Evolutionary conservation across 2,113 vertebrate genomes (phyloP), one percentile per base, ranked within the genome.

Genomic region (Trichomycterus rosablanca): DNA sequence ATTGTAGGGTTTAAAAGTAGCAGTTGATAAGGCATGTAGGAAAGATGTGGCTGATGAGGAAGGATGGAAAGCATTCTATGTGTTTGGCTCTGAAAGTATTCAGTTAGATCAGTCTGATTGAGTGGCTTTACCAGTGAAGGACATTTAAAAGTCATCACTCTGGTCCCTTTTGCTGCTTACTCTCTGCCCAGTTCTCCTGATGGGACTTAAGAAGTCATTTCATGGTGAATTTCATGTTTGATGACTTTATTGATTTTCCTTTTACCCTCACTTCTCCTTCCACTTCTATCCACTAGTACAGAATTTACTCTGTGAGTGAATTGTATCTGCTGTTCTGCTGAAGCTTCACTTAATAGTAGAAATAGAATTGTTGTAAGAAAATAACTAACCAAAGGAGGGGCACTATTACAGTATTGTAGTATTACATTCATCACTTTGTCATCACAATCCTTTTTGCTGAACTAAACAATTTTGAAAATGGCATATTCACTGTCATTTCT

Each of bases 201-300:
- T 79, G 76, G 79, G 77, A 77, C 75, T 77, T 79, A 74, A 84
- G 71, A 80, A 84, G 80, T 78, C 74, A 83, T 84, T 85, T 86
- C 78, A 81, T 74, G 19, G 30, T 35, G 68, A 79, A 84, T 80
- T 86, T 83, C 78, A 82, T 84, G 79, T 85, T 84, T 85, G 81
- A 87, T 82, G 82, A 85, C 76, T 81, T 78, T 87, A 87, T 87
- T 82, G 84, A 87, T 86, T 84, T 85, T 81, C 54, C 60, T 74
- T 58, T 73, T 8, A 55, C 62, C 35, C 66, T 68, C 43, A 63
- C 39, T 45, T 63, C 70, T 57, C 37, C 59, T 73, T 66, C 49
- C n/a, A n/a, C n/a, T 5, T 69, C 56, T 59, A 61, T 34, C 53
- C 45, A 28, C 58, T 51, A 23, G 32, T 63, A 28, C 12, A 22